Evolutionary conservation across 2,113 vertebrate genomes (phyloP).

Genomic region (Nothoprocta pentlandii): DNA sequence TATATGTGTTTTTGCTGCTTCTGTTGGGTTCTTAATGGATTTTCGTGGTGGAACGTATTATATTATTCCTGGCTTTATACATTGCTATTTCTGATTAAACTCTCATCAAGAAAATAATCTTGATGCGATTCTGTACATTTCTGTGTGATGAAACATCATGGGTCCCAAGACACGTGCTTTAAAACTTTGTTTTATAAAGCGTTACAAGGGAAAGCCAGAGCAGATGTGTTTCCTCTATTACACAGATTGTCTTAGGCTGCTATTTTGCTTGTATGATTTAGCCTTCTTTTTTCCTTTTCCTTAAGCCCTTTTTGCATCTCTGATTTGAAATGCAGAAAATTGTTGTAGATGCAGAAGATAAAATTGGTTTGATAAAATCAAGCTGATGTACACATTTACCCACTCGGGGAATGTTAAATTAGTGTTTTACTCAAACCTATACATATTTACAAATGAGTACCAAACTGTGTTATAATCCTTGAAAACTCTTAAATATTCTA

Average conservation of each 20-base stretch:
- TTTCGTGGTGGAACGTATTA: not conserved
- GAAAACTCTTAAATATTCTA: conserved; percentile 67
- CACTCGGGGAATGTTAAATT: conserved; percentile 62
- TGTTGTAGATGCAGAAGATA: conserved; percentile 27
- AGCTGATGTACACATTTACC: conserved; percentile 54
- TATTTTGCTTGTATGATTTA: conserved; percentile 10
- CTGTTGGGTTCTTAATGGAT: not conserved
- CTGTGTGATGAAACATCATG: not conserved
- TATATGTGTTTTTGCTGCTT: not conserved
- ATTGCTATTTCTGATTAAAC: conserved; percentile 13
- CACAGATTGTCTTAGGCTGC: not conserved
- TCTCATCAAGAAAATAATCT: conserved; percentile 23
- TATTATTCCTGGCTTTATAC: conserved; percentile 17
- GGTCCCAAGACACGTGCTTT: conserved; percentile 10
- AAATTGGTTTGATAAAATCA: conserved; percentile 71
- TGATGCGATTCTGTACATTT: not conserved
- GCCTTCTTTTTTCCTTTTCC: conserved; percentile 9
- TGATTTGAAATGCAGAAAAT: conserved; percentile 41
- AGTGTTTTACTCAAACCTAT: conserved; percentile 68
- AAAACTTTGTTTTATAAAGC: conserved; percentile 14
- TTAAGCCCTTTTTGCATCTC: conserved; percentile 23
- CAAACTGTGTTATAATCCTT: conserved; percentile 68
- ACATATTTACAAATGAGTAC: conserved; percentile 70
- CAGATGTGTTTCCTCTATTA: not conserved
- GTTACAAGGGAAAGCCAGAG: not conserved